phyloP scores from a whole-genome alignment of 2,113 vertebrate species.

The Connochaetes taurinus region DNA sequence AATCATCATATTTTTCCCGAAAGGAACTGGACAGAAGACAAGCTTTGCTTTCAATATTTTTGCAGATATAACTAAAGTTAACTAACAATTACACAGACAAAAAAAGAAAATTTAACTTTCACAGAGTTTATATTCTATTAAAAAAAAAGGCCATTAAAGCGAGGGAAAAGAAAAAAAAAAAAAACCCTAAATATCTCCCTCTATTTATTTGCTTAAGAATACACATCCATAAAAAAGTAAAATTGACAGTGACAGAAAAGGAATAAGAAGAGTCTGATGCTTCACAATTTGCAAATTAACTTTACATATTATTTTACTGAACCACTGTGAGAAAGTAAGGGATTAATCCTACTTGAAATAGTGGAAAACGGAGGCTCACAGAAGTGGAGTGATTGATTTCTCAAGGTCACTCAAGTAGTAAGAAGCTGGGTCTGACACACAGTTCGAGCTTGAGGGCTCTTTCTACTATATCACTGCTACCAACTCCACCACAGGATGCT shows the following conservation, averaged over 20 bases:
- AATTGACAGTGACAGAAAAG: background rate
- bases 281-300: background rate
- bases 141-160: background rate
- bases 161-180: background rate
- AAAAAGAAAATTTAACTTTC: background rate
- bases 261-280: background rate
- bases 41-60: conserved; percentile 12
- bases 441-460: background rate
- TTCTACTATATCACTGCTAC: background rate
- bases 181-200: background rate
- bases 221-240: background rate
- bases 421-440: background rate
- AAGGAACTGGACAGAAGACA: background rate
- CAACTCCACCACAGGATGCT: background rate
- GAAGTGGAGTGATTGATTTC: background rate
- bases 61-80: background rate
- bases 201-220: background rate
- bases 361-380: background rate
- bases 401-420: background rate
- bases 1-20: background rate
- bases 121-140: background rate
- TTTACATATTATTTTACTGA: background rate
- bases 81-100: background rate
- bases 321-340: background rate
- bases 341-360: background rate